Percentiles rank a stretch among this genome's conserved stretches.
These are phyloP conservation scores for Ophioninae sp. DNA, from an alignment of 2,888 invertebrate species.

Conservation along the genomic window DNA sequence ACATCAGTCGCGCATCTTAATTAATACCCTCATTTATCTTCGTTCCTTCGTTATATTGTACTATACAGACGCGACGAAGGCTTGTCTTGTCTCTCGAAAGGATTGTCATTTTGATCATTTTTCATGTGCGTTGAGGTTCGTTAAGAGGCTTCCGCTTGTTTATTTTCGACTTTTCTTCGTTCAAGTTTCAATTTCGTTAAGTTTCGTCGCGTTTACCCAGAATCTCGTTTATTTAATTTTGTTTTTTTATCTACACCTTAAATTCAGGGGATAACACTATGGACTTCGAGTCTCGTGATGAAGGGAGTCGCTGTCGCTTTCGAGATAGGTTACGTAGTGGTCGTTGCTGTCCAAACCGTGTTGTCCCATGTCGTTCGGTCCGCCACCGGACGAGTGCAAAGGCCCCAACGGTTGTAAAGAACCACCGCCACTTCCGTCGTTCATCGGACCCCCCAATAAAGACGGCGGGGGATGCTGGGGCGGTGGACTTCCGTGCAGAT, in stretches of 20 bases:
- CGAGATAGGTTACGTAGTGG: conserved; percentile 95
- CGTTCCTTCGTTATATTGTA: conserved; percentile 4
- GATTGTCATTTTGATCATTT: conserved; percentile 16
- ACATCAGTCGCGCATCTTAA: conserved; percentile 22
- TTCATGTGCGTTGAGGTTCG: not conserved
- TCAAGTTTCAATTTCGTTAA: conserved; percentile 7
- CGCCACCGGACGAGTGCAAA: conserved; percentile 72
- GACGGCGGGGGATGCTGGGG: conserved; percentile 78
- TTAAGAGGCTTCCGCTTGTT: not conserved
- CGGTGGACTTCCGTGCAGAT: conserved; percentile 82
- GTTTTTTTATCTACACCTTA: conserved; percentile 72
- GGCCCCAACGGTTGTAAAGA: conserved; percentile 75
- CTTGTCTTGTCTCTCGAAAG: not conserved
- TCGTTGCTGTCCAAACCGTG: conserved; percentile 90
- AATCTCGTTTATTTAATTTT: conserved; percentile 6
- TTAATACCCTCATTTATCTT: not conserved
- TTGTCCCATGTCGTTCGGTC: conserved; percentile 84
- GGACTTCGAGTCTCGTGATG: conserved; percentile 84
- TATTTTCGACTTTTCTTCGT: not conserved
- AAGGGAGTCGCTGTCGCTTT: conserved; percentile 88
- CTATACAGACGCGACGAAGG: conserved; percentile 28
- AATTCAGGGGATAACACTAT: conserved; percentile 79
- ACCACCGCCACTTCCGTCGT: conserved; percentile 74
- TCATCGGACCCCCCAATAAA: conserved; percentile 78
- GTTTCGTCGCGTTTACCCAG: conserved; percentile 2